Conservation (phyloP, 2,113 vertebrate species). For the Ellobius talpinus region DNA sequence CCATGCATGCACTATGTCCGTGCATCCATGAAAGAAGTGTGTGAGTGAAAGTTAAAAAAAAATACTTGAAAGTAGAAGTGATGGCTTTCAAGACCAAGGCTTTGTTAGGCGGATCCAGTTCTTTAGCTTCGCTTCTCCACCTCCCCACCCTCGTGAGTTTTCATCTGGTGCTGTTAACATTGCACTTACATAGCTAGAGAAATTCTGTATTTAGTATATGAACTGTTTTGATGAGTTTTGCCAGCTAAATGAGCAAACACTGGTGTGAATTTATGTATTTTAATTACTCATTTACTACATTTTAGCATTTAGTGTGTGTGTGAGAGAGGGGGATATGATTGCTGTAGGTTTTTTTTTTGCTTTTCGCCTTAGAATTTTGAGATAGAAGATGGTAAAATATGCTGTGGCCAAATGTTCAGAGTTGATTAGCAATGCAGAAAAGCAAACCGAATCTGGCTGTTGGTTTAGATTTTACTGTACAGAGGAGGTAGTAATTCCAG, state of each 20-base stretch:
- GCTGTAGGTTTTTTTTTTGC: conserved; percentile 46
- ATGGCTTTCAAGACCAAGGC: background rate
- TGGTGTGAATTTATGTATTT: conserved; percentile 66
- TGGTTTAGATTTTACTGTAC: conserved; percentile 42
- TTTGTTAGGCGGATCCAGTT: background rate
- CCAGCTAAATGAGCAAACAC: conserved; percentile 63
- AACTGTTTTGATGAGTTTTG: conserved; percentile 69
- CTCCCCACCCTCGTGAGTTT: background rate
- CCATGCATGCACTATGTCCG: background rate
- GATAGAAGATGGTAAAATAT: conserved; percentile 64
- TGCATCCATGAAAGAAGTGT: conserved; percentile 9
- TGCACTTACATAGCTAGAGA: conserved; percentile 9
- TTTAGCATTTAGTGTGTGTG: conserved; percentile 45
- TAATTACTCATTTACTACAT: conserved; percentile 58
- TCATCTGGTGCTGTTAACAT: conserved; percentile 40
- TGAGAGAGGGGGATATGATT: background rate
- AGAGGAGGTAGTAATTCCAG: background rate
- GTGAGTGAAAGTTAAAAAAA: background rate
- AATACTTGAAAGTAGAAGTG: background rate
- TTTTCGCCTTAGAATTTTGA: conserved; percentile 63
- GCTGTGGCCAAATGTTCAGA: conserved; percentile 24
- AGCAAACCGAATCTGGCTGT: conserved; percentile 17
- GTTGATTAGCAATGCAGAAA: conserved; percentile 39
- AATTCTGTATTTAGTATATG: conserved; percentile 42
- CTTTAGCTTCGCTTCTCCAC: background rate